Conservation (phyloP, 2,797 vertebrate species). For the Typhlichthys eigenmanni region DNA sequence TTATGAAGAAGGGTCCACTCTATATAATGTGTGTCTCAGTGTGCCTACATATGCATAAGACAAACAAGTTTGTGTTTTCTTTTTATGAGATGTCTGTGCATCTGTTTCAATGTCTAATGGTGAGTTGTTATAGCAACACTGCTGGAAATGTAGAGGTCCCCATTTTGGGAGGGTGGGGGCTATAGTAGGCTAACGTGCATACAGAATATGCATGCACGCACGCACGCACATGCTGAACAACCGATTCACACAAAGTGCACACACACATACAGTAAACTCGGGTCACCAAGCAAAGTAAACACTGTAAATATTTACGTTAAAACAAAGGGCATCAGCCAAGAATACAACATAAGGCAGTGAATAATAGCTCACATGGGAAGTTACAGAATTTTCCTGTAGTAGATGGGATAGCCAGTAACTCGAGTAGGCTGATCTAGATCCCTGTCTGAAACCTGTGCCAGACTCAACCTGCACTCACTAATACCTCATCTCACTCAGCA, state of each 20-base stretch:
- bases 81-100: background rate
- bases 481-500: constrained; percentile 27
- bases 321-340: background rate
- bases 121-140: constrained; percentile 7
- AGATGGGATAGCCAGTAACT: constrained; percentile 16
- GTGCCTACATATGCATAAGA: constrained; percentile 2
- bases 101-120: background rate
- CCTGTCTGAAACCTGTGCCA: constrained; percentile 32
- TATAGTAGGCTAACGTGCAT: constrained; percentile 1
- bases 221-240: background rate
- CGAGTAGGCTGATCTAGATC: constrained; percentile 27
- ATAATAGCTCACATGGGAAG: constrained; percentile 12
- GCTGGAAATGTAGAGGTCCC: constrained; percentile 9
- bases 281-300: background rate
- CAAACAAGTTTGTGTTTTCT: background rate
- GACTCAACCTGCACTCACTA: constrained; percentile 30
- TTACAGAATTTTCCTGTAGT: constrained; percentile 13
- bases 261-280: no score
- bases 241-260: no score
- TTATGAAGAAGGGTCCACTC: background rate
- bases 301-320: background rate
- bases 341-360: background rate
- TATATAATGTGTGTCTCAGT: background rate
- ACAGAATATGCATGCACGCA: constrained; percentile 4
- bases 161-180: constrained; percentile 1